A percentile compares a stretch with the other conserved stretches of the same genome.
These are phyloP conservation scores for Patella pellucida DNA, from an alignment of 2,888 invertebrate species.

Conservation along the genomic window DNA sequence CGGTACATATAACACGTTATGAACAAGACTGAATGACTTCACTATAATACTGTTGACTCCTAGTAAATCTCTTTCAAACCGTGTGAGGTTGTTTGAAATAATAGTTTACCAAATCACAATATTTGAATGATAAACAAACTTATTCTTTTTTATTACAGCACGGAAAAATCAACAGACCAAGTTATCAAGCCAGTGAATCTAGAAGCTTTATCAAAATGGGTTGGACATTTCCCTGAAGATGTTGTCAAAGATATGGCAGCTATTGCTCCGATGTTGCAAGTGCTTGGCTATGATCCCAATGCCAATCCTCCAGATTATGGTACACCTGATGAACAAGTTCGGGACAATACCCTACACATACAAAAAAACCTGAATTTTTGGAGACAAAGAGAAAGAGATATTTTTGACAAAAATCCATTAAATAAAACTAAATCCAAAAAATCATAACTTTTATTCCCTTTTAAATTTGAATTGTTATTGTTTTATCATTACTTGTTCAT, in stretches of 20 bases:
- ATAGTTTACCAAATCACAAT: too few relatives aligned
- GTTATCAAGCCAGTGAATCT: slow-evolving; percentile 98
- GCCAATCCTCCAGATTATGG: slow-evolving; percentile 97
- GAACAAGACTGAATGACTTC: too few relatives aligned
- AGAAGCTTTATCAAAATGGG: slow-evolving; percentile 83
- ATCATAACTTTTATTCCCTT: too few relatives aligned
- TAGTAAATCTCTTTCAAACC: too few relatives aligned
- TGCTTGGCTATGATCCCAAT: slow-evolving; percentile 90
- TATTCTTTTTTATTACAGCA: slow-evolving; percentile 76
- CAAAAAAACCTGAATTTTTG: slow-evolving; percentile 68
- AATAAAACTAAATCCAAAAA: not conserved
- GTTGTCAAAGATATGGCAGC: slow-evolving; percentile 92
- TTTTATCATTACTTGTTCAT: too few relatives aligned
- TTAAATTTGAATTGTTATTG: too few relatives aligned
- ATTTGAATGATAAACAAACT: too few relatives aligned
- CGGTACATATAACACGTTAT: too few relatives aligned
- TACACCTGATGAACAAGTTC: slow-evolving; percentile 77
- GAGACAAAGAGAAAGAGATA: slow-evolving; percentile 56
- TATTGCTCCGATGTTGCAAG: slow-evolving; percentile 93
- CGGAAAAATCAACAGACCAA: slow-evolving; percentile 97
- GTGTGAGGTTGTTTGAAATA: too few relatives aligned
- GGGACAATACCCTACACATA: slow-evolving; percentile 72
- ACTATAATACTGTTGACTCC: too few relatives aligned
- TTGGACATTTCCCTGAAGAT: slow-evolving; percentile 78
- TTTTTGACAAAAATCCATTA: slow-evolving; percentile 35